Conservation (phyloP, 2,113 vertebrate genomes). For the Phylloscopus trochilus region DNA sequence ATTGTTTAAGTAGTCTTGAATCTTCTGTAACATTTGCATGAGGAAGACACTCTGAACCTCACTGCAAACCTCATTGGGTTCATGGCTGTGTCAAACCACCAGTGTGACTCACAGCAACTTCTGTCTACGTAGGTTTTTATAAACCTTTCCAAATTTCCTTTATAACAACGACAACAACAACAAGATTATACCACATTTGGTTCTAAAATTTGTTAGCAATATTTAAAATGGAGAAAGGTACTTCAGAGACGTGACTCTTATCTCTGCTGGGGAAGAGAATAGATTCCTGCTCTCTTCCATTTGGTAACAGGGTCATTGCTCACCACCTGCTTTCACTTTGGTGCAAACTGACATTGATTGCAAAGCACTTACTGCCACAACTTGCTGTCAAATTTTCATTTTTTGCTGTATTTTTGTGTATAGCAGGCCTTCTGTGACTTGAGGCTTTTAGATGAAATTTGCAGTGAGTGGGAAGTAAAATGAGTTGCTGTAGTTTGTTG, state of each 20-base stretch:
- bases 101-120: not conserved
- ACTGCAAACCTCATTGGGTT: not conserved
- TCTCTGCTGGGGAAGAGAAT: not conserved
- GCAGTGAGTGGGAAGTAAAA: conserved; percentile 39
- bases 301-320: conserved; percentile 33
- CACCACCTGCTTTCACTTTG: conserved; percentile 39
- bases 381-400: conserved; percentile 15
- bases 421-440: conserved; percentile 16
- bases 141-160: not conserved
- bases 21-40: not conserved
- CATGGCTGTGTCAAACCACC: not conserved
- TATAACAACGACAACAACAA: not conserved
- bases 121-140: not conserved
- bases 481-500: conserved; percentile 14
- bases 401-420: conserved; percentile 13
- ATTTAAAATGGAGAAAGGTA: not conserved
- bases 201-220: not conserved
- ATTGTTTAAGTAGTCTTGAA: conserved; percentile 7
- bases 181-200: not conserved
- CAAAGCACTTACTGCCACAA: conserved; percentile 44
- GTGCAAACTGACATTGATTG: conserved; percentile 10
- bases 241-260: not conserved
- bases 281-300: not conserved
- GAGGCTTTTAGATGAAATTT: conserved; percentile 31
- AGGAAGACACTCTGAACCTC: not conserved